Evolutionary conservation across 23 tunicate genomes (phyloP), one percentile per base, ranked within the genome.

Genomic region (Ciona savignyi): DNA sequence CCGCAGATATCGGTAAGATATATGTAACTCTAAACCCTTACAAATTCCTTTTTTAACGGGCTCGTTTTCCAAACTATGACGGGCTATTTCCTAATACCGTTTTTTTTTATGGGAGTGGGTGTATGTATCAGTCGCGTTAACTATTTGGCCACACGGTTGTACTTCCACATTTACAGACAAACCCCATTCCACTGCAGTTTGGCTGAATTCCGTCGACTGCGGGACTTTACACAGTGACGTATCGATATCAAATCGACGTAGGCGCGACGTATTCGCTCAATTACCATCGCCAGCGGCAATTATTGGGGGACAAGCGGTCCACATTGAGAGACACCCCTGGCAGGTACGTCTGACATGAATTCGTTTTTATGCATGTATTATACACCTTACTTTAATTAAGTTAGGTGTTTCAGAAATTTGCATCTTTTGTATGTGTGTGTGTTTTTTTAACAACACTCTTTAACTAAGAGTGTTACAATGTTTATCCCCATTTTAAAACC

Each of bases 291-390:
- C 63, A 15, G 79, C 30, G 0, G 34, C 71, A 34, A 74, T 81
- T 4, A 77, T 81, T 73, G 86, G 86, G 11, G 86, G 86, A 0
- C 3, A 65, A n/a, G 42, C 35, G 2, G 73, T 79, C 1, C 3
- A 73, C 29, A 81, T 81, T 11, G 34, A 33, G 3, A 24, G 65
- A 24, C 79, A 81, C 49, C 86, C 86, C 1, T 81, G 86, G 86
- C 80, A 82, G 71, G 87, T 69, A 71, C 30, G 60, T 29, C 4
- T 35, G 69, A 3, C 6, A 11, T n/a, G 4, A 25, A 27, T 70
- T 20, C 23, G 61, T 49, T 11, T 49, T 11, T 49, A 11, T 49
- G 20, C 61, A 15, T 49, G 20, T 49, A 49, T 11, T 49, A 49
- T 11, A 49, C 20, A 11, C 20, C 15, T 20, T 49, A 20, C 15